Evolutionary conservation across 2,888 invertebrate genomes (phyloP), one percentile per base, ranked within the genome.

Genomic region (Sinhomidia bicolor): DNA sequence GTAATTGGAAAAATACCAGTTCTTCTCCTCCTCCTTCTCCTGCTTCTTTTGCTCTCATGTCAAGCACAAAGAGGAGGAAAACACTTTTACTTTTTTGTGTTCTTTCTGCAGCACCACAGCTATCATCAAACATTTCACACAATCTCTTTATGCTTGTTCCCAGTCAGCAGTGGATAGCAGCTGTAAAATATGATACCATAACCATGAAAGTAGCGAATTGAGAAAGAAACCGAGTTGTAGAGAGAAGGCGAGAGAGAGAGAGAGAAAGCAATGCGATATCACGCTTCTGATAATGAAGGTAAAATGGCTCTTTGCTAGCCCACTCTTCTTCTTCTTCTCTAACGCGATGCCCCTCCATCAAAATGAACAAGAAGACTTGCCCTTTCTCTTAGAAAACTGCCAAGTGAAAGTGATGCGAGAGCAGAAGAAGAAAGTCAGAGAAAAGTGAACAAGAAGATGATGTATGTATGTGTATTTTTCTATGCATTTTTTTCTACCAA

Each of bases 251-350:
- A 44, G 36, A n/a, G 41, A 20, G 78, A 3, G 29, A 76, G 26
- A 32, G 47, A 65, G 81, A 36, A 17, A 36, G 51, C n/a, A n/a
- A 32, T 65, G 29, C 32, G 79, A 79, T 80, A 86, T 80, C 71
- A 54, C 71, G 60, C 54, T 71, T 68, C 44, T 86, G 87, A 87
- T 76, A 85, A 85, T 87, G 87, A 87, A 87, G 74, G 81, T 76
- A 47, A 81, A 81, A 87, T 80, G 86, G 71, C 68, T 86, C 60
- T 54, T n/a, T 51, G n/a, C 54, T 29, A n/a, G 76, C 14, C 32
- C 54, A 17, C 85, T 85, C 57, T 85, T 71, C 51, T 41, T 68
- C n/a, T n/a, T n/a, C n/a, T n/a, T n/a, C n/a, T n/a, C n/a, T n/a
- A n/a, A n/a, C n/a, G n/a, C 78, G 65, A 26, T 65, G 65, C n/a